Conservation (phyloP, 2,113 vertebrate species). For the Colius striatus region DNA sequence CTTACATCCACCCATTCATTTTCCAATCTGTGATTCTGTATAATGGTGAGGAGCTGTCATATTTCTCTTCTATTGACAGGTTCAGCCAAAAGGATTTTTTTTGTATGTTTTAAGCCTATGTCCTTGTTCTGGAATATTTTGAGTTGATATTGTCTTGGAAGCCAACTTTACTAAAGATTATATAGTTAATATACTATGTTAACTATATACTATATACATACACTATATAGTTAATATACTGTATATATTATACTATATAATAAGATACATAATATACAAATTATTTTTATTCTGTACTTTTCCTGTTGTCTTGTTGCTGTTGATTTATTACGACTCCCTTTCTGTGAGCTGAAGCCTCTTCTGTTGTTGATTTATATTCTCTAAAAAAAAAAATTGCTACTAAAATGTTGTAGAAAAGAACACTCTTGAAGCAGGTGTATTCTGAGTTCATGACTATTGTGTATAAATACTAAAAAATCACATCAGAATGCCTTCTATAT, state of each 20-base stretch:
- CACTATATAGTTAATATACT: no score
- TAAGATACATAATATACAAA: no score
- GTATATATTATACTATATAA: no score
- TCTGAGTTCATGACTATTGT: neutral
- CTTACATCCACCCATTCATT: neutral
- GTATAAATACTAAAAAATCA: neutral
- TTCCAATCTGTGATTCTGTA: neutral
- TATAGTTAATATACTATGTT: neutral
- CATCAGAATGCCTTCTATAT: neutral
- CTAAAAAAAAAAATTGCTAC: neutral
- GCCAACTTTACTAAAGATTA: conserved; percentile 25
- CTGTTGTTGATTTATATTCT: neutral
- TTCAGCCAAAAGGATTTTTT: neutral
- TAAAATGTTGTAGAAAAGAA: neutral
- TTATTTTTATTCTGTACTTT: conserved; percentile 41
- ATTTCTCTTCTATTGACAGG: neutral
- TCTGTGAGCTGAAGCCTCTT: neutral
- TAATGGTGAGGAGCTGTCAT: neutral
- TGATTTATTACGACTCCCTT: neutral
- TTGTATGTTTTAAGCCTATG: neutral
- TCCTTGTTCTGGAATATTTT: neutral
- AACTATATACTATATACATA: no score
- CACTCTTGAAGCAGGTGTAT: neutral
- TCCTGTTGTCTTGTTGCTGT: neutral
- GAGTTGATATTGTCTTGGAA: conserved; percentile 56